Base-by-base conservation (phyloP, 2,797 vertebrate species). In the Tauraco hartlaubi region DNA sequence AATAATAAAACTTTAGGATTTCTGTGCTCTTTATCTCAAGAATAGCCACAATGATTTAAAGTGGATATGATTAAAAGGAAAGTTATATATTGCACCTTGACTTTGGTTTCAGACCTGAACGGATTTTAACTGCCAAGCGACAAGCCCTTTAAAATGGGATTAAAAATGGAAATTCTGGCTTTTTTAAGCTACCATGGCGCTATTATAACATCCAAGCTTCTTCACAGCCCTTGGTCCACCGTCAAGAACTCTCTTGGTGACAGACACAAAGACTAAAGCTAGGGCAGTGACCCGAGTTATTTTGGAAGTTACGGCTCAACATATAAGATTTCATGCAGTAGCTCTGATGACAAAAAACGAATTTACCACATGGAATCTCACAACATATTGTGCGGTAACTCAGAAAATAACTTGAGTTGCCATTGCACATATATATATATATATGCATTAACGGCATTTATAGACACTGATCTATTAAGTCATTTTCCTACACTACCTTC, bases 401-500 rank as follows among this genome's bases (percentile, higher is more conserved):
- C 79, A 90, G 91, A 97, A 97, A 97, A 97, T 94, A 95, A 91
- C 82, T 69, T 95, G 66, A 43, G 56, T 95, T 91, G 88, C 81
- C 44, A 43, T 79, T 49, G 48, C 79, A 92, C 52, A 20, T 31
- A 79, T 75, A 66, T 75, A 66, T 84, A 95, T 85, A 85, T 9
- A 94, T 89, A 86, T 48, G n/a, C 76, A 91, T 96, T 97, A 94
- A 67, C 92, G 61, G 78, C 87, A 80, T 92, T 97, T 96, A 95
- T 63, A 96, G 96, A 97, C 80, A 90, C 97, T 96, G 97, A 98
- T 97, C 96, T 98, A 98, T 97, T 97, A 98, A 97, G 85, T 85
- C 46, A 95, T 97, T 98, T 97, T 96, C 91, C 94, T 94, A 69
- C 93, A 84, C 93, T 97, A 98, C 94, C 97, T 98, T 97, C 95